Base-by-base conservation (phyloP, 2,113 vertebrate species). In the Cepphus grylle region DNA sequence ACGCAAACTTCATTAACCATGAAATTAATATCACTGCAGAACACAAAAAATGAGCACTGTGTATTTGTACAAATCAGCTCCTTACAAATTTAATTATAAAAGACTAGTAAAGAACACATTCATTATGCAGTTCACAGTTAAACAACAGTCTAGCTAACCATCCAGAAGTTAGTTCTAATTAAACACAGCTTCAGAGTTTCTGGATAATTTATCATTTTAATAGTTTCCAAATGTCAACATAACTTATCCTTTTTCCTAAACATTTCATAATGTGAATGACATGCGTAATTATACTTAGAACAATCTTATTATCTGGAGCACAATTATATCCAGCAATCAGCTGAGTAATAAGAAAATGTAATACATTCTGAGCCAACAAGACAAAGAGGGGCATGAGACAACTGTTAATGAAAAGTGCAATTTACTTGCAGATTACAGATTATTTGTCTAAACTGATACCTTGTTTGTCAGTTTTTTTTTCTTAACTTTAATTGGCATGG, bases 1-100 rank as follows among this genome's bases (percentile, higher is more conserved):
- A 88, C 7, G 50, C 55, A 87, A 81, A 95, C 89, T 94, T 93
- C 91, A 95, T 97, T 97, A 97, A 90, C 94, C 83, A 94, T 91
- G 93, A 95, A 97, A 97, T 97, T 88, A 96, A 73, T 87, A 87
- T 88, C 78, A 70, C n/a, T 62, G 66, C 26, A 88, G 86, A 97
- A 94, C 0, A 0, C 32, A 81, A 61, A 61, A 94, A 88, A 36
- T 27, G 43, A 22, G 20, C 50, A 16, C 22, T 34, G 62, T 69
- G 63, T 65, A 43, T 81, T 91, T 80, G 66, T 50, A 66, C 36
- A 76, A 88, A 89, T 87, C 91, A 59, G 61, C 40, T 84, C 70
- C 89, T 77, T 30, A 79, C 52, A 72, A 72, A 89, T 92, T 87
- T 74, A 94, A 95, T 97, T 91, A 97, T 25, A 80, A 80, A 91